These are phyloP conservation scores for Hyposmocoma kahamanoa DNA, from an alignment of 1,140 invertebrate species.

Conservation along the genomic window DNA sequence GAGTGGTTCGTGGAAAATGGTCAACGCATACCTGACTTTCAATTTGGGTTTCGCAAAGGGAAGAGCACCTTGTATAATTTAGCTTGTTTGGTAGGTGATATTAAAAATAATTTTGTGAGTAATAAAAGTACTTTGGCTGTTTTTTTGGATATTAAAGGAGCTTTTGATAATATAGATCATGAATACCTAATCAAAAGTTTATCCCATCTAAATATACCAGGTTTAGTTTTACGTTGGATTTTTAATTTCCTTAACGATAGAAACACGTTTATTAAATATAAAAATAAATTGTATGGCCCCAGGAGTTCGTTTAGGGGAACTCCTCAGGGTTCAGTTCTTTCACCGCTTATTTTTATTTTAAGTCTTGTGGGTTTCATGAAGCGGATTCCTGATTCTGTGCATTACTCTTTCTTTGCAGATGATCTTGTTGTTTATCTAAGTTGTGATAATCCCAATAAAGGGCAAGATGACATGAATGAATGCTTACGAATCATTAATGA, in stretches of 20 bases:
- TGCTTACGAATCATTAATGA: not conserved
- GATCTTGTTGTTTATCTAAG: constrained; percentile 3
- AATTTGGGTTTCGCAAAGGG: constrained; percentile 6
- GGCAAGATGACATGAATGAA: constrained; percentile 2
- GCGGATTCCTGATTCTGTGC: not conserved
- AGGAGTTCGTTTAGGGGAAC: not conserved
- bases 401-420: not conserved
- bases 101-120: not conserved
- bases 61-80: constrained; percentile 9
- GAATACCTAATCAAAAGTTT: constrained; percentile 5
- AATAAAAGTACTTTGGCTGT: constrained; percentile 7
- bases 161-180: constrained; percentile 10
- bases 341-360: constrained; percentile 6
- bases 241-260: not conserved
- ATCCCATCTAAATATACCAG: not conserved
- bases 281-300: not conserved
- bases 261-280: not conserved
- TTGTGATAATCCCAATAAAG: not conserved
- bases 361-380: constrained; percentile 2
- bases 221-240: constrained; percentile 1
- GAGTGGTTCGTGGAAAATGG: constrained; percentile 5
- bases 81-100: not conserved
- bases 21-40: not conserved
- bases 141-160: constrained; percentile 10
- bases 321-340: not conserved